These are phyloP conservation scores for Trichonephila clavata DNA, from an alignment of 1,140 invertebrate species.

Conservation along the genomic window DNA sequence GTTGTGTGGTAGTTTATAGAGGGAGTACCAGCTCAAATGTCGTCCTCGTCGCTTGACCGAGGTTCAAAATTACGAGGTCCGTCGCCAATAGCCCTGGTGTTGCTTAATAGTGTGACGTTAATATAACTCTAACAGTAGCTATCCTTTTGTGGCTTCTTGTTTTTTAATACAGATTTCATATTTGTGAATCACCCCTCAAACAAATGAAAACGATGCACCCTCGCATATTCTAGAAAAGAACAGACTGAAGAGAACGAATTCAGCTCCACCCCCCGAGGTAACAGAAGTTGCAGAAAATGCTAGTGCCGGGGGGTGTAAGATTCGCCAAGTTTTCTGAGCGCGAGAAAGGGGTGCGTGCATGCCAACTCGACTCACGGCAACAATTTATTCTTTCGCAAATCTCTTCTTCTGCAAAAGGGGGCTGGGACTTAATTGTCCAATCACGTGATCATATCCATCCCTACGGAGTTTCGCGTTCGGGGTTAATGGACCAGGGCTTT, in stretches of 20 bases:
- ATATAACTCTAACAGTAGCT: too few relatives aligned
- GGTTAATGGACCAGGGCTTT: conserved; percentile 4
- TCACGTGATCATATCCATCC: conserved; percentile 63
- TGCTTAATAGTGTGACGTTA: too few relatives aligned
- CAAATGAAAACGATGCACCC: neutral
- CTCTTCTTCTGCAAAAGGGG: neutral
- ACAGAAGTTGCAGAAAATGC: neutral
- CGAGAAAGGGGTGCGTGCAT: conserved; percentile 29
- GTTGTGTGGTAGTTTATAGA: too few relatives aligned
- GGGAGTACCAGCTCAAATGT: too few relatives aligned
- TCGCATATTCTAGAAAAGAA: too few relatives aligned
- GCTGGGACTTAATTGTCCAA: conserved; percentile 45
- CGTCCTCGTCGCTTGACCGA: too few relatives aligned
- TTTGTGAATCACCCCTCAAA: neutral
- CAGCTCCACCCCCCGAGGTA: neutral
- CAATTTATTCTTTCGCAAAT: conserved; percentile 59
- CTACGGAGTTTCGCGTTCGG: too few relatives aligned
- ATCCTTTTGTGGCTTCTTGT: too few relatives aligned
- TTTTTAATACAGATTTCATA: neutral
- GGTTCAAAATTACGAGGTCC: too few relatives aligned
- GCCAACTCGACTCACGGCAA: conserved; percentile 27
- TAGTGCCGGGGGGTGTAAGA: neutral
- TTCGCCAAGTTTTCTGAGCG: conserved; percentile 26
- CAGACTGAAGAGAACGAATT: neutral
- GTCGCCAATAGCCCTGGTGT: too few relatives aligned